Percentiles rank a stretch among this genome's conserved stretches.
These are phyloP conservation scores for Anagrus nilaparvatae DNA, from an alignment of 1,140 invertebrate species.

Conservation along the genomic window DNA sequence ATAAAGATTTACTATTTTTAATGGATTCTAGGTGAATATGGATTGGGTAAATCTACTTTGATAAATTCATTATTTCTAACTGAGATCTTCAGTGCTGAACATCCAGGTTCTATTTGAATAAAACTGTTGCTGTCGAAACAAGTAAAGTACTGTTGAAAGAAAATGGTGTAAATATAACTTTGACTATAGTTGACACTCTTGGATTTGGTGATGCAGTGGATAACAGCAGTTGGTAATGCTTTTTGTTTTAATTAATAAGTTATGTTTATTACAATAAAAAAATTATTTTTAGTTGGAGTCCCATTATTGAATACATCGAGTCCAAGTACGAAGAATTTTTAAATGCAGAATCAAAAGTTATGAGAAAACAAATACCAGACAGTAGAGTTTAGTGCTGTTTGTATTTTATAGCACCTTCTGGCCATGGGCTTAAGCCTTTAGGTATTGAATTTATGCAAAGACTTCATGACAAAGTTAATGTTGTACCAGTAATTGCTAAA, in stretches of 20 bases:
- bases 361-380: slow-evolving; percentile 70
- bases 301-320: slow-evolving; percentile 95
- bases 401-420: slow-evolving; percentile 96
- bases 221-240: slow-evolving; percentile 91
- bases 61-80: slow-evolving; percentile 99
- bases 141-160: slow-evolving; percentile 85
- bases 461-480: slow-evolving; percentile 97
- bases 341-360: slow-evolving; percentile 82
- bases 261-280: slow-evolving; percentile 4
- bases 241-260: background rate
- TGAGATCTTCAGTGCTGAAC: slow-evolving; percentile 86
- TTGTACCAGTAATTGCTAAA: slow-evolving; percentile 97
- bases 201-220: slow-evolving; percentile 98
- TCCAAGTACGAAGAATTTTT: slow-evolving; percentile 93
- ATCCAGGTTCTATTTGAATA: slow-evolving; percentile 87
- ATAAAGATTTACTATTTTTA: too few species aligned
- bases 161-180: slow-evolving; percentile 83
- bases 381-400: slow-evolving; percentile 96
- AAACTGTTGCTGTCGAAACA: slow-evolving; percentile 88
- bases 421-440: slow-evolving; percentile 91
- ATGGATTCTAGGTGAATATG: slow-evolving; percentile 76
- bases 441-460: slow-evolving; percentile 99
- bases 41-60: slow-evolving; percentile 95
- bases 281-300: slow-evolving; percentile 76
- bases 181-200: slow-evolving; percentile 93